phyloP scores from a whole-genome alignment of 2,888 invertebrate genomes.

The Cephus runcator region DNA sequence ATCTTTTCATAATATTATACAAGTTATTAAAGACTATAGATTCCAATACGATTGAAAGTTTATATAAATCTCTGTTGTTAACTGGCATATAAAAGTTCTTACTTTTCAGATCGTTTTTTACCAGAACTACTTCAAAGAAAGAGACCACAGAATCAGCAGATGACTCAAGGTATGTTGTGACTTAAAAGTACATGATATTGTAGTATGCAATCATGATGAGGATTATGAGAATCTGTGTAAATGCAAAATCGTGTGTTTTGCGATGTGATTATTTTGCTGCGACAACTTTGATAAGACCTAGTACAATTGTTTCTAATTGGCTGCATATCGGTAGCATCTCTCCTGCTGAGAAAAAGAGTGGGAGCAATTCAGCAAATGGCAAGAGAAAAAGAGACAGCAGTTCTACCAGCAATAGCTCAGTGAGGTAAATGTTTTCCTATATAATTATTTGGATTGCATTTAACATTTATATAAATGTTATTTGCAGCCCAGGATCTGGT shows the following conservation, averaged over 20 bases:
- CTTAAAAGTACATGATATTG: slow-evolving; percentile 8
- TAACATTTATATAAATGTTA: neutral
- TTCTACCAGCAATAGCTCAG: slow-evolving; percentile 21
- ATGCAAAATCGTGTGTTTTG: slow-evolving; percentile 16
- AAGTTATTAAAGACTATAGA: neutral
- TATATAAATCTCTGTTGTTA: neutral
- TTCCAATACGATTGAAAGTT: neutral
- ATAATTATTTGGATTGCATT: slow-evolving; percentile 1
- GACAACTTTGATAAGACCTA: slow-evolving; percentile 8
- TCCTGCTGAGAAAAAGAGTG: slow-evolving; percentile 25
- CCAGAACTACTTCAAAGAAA: slow-evolving; percentile 46
- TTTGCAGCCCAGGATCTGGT: slow-evolving; percentile 25
- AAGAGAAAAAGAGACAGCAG: slow-evolving; percentile 45
- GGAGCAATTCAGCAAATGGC: slow-evolving; percentile 20
- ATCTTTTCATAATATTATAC: slow-evolving; percentile 9
- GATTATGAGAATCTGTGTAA: slow-evolving; percentile 18
- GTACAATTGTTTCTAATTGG: slow-evolving; percentile 38
- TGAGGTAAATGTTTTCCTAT: slow-evolving; percentile 32
- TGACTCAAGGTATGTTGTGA: slow-evolving; percentile 44
- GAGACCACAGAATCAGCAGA: slow-evolving; percentile 27
- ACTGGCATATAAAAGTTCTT: slow-evolving; percentile 15
- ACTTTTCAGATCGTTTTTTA: slow-evolving; percentile 64
- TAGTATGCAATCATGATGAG: slow-evolving; percentile 32
- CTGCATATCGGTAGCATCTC: slow-evolving; percentile 36
- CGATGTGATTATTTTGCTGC: slow-evolving; percentile 13